phyloP scores from a whole-genome alignment of 2,888 invertebrate species.

The Onthophagus sagittarius region DNA sequence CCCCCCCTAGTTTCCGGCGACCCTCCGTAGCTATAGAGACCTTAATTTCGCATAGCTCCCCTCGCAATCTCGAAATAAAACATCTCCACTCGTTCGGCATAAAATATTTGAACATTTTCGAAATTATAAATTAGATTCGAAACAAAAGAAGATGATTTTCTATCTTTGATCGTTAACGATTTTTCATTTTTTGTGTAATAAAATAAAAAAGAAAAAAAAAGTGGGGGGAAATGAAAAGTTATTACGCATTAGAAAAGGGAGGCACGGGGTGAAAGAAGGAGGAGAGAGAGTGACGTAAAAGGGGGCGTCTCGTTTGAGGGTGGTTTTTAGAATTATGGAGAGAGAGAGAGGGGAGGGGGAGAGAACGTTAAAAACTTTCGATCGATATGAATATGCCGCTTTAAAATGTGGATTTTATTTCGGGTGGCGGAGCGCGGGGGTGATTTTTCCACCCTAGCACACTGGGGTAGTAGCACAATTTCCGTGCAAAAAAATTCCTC shows the following conservation, averaged over 20 bases:
- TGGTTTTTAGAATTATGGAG: conserved; percentile 31
- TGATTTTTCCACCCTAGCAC: conserved; percentile 28
- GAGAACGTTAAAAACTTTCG: conserved; percentile 58
- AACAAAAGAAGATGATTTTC: too few relatives aligned
- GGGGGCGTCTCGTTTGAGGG: conserved; percentile 27
- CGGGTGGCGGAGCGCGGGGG: conserved; percentile 42
- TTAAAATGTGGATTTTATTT: conserved; percentile 64
- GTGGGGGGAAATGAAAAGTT: conserved; percentile 28
- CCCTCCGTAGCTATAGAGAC: not conserved
- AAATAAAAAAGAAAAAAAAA: too few relatives aligned
- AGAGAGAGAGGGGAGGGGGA: conserved; percentile 31
- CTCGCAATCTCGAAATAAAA: not conserved
- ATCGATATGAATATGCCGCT: conserved; percentile 61
- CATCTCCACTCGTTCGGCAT: not conserved
- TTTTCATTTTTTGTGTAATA: too few relatives aligned
- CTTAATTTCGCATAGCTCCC: not conserved
- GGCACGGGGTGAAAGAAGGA: conserved; percentile 27
- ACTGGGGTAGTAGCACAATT: conserved; percentile 43
- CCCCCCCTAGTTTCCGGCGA: not conserved
- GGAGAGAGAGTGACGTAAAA: conserved; percentile 29
- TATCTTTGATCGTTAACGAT: too few relatives aligned
- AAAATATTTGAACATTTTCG: not conserved
- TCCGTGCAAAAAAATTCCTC: conserved; percentile 32
- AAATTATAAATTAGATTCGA: not conserved
- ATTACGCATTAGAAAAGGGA: conserved; percentile 36